Conservation (phyloP, 2,113 vertebrate genomes). For the Peromyscus maniculatus region DNA sequence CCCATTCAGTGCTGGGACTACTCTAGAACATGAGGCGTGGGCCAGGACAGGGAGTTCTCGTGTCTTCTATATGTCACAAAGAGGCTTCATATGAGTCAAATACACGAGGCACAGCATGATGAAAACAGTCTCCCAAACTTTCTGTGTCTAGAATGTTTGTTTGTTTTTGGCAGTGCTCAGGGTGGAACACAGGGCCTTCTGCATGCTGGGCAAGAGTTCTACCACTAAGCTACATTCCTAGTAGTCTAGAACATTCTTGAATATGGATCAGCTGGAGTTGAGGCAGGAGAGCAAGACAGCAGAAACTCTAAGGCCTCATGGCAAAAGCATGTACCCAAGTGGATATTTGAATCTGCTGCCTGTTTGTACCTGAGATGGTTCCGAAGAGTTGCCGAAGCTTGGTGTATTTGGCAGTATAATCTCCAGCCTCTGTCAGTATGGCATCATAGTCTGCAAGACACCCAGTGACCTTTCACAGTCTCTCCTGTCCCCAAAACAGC, state of each 20-base stretch:
- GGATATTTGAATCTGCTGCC: background rate
- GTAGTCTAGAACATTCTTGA: too few species aligned
- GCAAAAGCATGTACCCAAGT: background rate
- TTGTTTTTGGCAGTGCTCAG: background rate
- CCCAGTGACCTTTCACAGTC: rapidly evolving
- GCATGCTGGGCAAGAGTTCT: background rate
- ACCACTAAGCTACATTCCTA: background rate
- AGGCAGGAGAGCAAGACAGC: background rate
- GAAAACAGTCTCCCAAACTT: background rate
- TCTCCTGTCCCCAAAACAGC: background rate
- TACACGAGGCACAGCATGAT: background rate
- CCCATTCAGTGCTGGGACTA: background rate
- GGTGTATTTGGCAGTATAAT: slow-evolving; percentile 96
- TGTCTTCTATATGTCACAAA: background rate
- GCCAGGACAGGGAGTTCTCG: background rate
- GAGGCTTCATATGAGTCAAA: background rate
- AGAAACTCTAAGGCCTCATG: background rate
- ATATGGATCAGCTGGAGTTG: too few species aligned
- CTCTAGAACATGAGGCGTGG: background rate
- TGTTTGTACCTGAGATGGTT: slow-evolving; percentile 88
- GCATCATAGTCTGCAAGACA: slow-evolving; percentile 95
- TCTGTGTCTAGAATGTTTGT: background rate
- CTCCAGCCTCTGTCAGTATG: slow-evolving; percentile 95
- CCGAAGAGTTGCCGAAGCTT: slow-evolving; percentile 92
- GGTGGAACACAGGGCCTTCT: background rate